Base-by-base conservation (phyloP, 2,797 vertebrate genomes). In the Trachops cirrhosus region DNA sequence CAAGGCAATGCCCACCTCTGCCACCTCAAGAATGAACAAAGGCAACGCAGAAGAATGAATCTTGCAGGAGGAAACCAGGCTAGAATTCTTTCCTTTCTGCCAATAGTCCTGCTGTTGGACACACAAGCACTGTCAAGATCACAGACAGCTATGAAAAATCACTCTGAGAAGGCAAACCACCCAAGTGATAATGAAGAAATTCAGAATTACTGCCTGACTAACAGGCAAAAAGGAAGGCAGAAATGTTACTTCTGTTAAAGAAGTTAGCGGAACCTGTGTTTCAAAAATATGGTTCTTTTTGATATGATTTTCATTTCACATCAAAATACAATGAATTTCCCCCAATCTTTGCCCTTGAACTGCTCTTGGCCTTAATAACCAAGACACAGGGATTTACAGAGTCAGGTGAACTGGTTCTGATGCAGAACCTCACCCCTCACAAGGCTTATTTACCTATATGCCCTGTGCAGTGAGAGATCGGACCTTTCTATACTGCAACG, bases 1-100 rank as follows among this genome's bases (percentile, higher is more conserved):
- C 97, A 98, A 88, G 95, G 93, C 73, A 77, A 94, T 94, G 90
- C 78, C 95, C 86, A 79, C 82, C 90, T 80, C 85, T 85, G 79
- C 67, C 29, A 1, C 67, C 91, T 37, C 3, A 3, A 86, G 88
- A 86, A 78, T 0, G 82, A 93, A 97, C 94, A 97, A 96, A 96
- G 48, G 91, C 86, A 75, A 22, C 77, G 44, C 82, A 74, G 50
- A 67, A 90, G 78, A 78, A 46, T 46, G 93, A 80, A 26, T 46
- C 88, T 48, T 50, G 6, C 77, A 70, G 79, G 74, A 91, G 91
- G 82, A 95, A 96, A 85, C 73, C 16, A 62, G 71, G 87, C 92
- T 94, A 57, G 4, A 75, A 39, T 80, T 70, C 91, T 91, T 78
- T 75, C 64, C 79, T 32, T 92, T 46, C 91, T 91, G 93, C 94